These are phyloP conservation scores for Agapetus fuscipes DNA, from an alignment of 2,888 invertebrate species.

Conservation along the genomic window DNA sequence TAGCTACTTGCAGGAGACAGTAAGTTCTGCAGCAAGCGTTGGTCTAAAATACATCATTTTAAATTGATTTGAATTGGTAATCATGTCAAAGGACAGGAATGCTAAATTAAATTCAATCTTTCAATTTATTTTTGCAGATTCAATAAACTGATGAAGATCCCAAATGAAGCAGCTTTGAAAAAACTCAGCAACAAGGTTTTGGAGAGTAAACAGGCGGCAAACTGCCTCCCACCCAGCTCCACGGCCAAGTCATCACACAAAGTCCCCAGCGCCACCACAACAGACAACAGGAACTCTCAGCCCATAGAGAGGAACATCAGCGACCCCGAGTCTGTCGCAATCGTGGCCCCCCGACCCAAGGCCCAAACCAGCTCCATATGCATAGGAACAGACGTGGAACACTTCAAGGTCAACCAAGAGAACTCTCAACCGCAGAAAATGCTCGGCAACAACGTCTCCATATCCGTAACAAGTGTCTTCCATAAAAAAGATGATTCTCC, in stretches of 20 bases:
- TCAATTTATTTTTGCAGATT: neutral
- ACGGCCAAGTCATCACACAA: too few relatives aligned
- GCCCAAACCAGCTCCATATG: conserved; percentile 12
- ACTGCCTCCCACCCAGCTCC: too few relatives aligned
- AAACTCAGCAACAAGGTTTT: conserved; percentile 1
- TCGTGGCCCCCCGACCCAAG: conserved; percentile 6
- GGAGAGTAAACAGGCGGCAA: neutral
- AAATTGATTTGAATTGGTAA: too few relatives aligned
- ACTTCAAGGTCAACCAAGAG: conserved; percentile 12
- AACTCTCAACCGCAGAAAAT: conserved; percentile 5
- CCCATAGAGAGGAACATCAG: conserved; percentile 11
- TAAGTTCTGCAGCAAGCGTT: too few relatives aligned
- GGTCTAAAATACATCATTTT: too few relatives aligned
- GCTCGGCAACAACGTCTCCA: conserved; percentile 18
- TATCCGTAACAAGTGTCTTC: conserved; percentile 17
- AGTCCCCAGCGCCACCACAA: conserved; percentile 3
- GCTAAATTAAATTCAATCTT: neutral
- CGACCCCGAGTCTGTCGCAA: conserved; percentile 9
- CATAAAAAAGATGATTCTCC: conserved; percentile 14
- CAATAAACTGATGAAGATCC: neutral
- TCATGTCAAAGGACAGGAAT: too few relatives aligned
- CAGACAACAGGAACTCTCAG: conserved; percentile 1
- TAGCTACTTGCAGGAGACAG: too few relatives aligned
- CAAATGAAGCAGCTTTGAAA: conserved; percentile 5
- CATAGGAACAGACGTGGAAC: conserved; percentile 11